A percentile compares a stretch with the other conserved stretches of the same genome.
These are phyloP conservation scores for Protophormia terraenovae DNA, from an alignment of 2,888 invertebrate genomes.

Conservation along the genomic window DNA sequence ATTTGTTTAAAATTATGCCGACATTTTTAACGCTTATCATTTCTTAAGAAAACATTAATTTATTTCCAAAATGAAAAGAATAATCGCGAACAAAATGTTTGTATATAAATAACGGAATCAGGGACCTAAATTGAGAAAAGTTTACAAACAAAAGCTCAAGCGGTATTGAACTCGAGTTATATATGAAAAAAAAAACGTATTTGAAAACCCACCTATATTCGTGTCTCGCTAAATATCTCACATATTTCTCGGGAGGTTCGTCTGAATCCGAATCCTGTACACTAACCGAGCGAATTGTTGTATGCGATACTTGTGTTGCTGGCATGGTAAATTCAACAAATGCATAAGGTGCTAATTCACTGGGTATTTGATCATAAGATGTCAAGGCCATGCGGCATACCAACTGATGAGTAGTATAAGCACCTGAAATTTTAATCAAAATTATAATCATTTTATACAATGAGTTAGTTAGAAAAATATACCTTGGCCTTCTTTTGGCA, in stretches of 20 bases:
- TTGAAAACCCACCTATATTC: constrained; percentile 89
- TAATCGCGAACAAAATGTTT: no score
- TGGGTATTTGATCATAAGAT: constrained; percentile 98
- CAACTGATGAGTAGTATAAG: constrained; percentile 98
- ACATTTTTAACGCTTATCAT: no score
- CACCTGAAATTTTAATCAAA: constrained; percentile 84
- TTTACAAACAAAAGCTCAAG: no score
- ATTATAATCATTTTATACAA: not conserved
- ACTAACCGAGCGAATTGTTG: constrained; percentile 96
- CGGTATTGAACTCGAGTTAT: no score
- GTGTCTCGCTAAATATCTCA: constrained; percentile 96
- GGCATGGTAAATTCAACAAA: constrained; percentile 99
- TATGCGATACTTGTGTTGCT: constrained; percentile 96
- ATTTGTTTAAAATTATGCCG: no score
- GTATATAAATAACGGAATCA: no score
- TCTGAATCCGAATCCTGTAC: constrained; percentile 92
- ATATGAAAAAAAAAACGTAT: not conserved
- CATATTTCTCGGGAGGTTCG: constrained; percentile 98
- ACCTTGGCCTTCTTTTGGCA: constrained; percentile 99
- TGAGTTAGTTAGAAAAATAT: constrained; percentile 37
- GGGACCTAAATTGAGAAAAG: no score
- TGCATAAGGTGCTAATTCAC: constrained; percentile 92
- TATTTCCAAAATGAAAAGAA: no score
- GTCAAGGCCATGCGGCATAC: constrained; percentile 97
- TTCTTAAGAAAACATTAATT: no score